phyloP scores from a whole-genome alignment of 2,888 invertebrate genomes.

The Dromius quadrimaculatus region DNA sequence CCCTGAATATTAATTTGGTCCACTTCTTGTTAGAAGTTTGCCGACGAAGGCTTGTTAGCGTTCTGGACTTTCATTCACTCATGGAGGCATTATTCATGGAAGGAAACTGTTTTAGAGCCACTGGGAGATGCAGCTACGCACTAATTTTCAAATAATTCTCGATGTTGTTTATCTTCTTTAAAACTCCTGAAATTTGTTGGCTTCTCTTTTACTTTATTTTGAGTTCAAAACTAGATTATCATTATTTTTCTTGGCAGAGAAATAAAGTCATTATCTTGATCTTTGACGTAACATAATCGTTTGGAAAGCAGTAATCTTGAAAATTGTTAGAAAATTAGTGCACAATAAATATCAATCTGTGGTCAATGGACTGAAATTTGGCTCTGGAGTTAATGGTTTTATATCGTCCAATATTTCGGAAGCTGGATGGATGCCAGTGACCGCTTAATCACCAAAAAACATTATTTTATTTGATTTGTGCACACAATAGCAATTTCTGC shows the following conservation, averaged over 20 bases:
- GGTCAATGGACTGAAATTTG: slow-evolving; percentile 38
- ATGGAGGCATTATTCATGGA: background rate
- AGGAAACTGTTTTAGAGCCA: background rate
- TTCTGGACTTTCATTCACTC: background rate
- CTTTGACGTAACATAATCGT: slow-evolving; percentile 30
- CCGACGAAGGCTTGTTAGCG: slow-evolving; percentile 24
- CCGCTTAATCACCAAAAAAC: slow-evolving; percentile 19
- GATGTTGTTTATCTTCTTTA: background rate
- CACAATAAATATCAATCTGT: slow-evolving; percentile 38
- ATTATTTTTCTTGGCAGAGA: slow-evolving; percentile 35
- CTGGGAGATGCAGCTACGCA: too few relatives aligned
- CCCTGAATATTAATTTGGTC: background rate
- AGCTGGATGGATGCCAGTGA: slow-evolving; percentile 10
- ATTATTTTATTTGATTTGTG: too few relatives aligned
- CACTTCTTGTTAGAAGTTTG: slow-evolving; percentile 23
- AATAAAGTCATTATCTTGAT: slow-evolving; percentile 27
- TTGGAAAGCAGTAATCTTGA: slow-evolving; percentile 20
- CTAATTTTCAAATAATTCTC: too few relatives aligned
- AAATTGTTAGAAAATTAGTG: slow-evolving; percentile 27
- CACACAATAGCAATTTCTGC: too few relatives aligned
- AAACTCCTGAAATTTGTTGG: slow-evolving; percentile 4
- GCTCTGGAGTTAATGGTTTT: slow-evolving; percentile 23
- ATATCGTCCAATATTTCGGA: slow-evolving; percentile 23
- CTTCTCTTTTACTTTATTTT: slow-evolving; percentile 15
- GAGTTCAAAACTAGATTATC: slow-evolving; percentile 7